Conservation (phyloP, 1,140 invertebrate genomes). For the Palaemon carinicauda region DNA sequence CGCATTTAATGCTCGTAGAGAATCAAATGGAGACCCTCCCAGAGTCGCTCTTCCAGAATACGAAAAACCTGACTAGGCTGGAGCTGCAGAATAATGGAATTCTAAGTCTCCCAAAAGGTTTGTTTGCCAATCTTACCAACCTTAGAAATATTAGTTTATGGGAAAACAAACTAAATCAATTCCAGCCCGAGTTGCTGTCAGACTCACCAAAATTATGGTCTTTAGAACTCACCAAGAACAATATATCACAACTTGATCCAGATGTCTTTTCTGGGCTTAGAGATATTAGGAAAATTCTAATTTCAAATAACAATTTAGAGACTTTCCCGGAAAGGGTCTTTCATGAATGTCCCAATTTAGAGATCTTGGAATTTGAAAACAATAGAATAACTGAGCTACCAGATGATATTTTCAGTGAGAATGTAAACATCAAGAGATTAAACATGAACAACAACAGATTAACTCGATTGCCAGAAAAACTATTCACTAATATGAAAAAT, state of each 20-base stretch:
- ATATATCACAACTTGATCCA: neutral
- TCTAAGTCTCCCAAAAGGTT: slow-evolving; percentile 68
- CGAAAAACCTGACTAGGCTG: slow-evolving; percentile 69
- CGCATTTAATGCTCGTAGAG: slow-evolving; percentile 71
- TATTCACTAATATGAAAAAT: slow-evolving; percentile 42
- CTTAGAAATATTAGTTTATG: slow-evolving; percentile 63
- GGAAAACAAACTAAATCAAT: slow-evolving; percentile 15
- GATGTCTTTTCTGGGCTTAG: neutral
- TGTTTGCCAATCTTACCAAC: slow-evolving; percentile 69
- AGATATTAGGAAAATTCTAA: slow-evolving; percentile 1
- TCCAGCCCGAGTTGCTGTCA: slow-evolving; percentile 33
- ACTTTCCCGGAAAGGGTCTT: slow-evolving; percentile 70
- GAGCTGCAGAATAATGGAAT: slow-evolving; percentile 73
- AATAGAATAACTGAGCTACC: slow-evolving; percentile 35
- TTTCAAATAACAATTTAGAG: slow-evolving; percentile 67
- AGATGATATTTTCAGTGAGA: slow-evolving; percentile 28
- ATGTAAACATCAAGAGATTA: slow-evolving; percentile 9
- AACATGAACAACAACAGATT: slow-evolving; percentile 60
- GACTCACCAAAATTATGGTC: slow-evolving; percentile 54
- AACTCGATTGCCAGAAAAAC: slow-evolving; percentile 65
- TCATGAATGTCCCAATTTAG: slow-evolving; percentile 67
- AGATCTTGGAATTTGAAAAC: slow-evolving; percentile 58
- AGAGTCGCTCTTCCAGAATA: slow-evolving; percentile 70
- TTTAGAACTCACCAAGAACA: slow-evolving; percentile 62
- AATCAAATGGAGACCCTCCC: slow-evolving; percentile 71